Percentiles rank a stretch among this genome's conserved stretches.
These are phyloP conservation scores for Planococcus citri DNA, from an alignment of 1,140 invertebrate species.

Conservation along the genomic window DNA sequence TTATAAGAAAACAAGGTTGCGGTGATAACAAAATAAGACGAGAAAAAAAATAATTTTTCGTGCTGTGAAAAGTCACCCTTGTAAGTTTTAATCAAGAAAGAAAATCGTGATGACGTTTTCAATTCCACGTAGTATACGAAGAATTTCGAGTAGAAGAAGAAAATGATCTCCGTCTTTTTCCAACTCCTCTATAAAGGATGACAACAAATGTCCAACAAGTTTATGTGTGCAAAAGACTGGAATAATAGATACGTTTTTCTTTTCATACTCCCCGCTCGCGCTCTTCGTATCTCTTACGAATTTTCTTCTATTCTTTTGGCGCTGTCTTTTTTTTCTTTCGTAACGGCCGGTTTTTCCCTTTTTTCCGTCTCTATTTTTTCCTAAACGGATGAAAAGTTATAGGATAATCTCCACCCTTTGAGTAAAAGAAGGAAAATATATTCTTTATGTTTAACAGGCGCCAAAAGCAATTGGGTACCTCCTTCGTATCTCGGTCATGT, in stretches of 20 bases:
- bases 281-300: not conserved
- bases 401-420: conserved; percentile 20
- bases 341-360: conserved; percentile 9
- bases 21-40: not conserved
- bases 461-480: conserved; percentile 20
- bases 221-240: conserved; percentile 20
- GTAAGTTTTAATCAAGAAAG: conserved; percentile 20
- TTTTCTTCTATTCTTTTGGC: conserved; percentile 14
- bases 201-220: conserved; percentile 20
- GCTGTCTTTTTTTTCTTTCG: conserved; percentile 3
- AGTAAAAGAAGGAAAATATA: conserved; percentile 18
- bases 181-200: conserved; percentile 12
- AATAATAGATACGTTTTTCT: conserved; percentile 19
- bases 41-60: conserved; percentile 13
- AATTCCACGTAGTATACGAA: conserved; percentile 18
- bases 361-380: conserved; percentile 12
- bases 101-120: conserved; percentile 20
- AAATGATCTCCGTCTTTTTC: conserved; percentile 16
- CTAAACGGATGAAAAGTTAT: conserved; percentile 20
- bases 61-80: conserved; percentile 13
- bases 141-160: conserved; percentile 11
- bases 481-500: conserved; percentile 19
- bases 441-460: conserved; percentile 20
- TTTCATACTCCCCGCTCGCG: not conserved
- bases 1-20: conserved; percentile 17